Evolutionary conservation across 2,888 invertebrate genomes (phyloP).

Genomic region (Epinotia bilunana): DNA sequence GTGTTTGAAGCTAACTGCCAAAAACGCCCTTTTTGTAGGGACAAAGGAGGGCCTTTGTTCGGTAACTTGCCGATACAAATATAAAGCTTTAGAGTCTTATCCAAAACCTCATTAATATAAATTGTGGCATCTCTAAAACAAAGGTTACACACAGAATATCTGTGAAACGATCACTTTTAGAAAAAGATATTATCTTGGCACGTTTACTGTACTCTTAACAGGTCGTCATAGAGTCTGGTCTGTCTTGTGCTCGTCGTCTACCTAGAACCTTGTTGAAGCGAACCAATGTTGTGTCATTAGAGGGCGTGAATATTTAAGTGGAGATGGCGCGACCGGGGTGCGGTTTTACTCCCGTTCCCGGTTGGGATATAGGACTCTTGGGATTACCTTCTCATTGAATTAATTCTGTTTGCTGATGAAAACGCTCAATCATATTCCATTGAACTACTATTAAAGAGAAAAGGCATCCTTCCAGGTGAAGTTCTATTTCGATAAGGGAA

Average conservation of each 20-base stretch:
- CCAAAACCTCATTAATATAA: constrained; percentile 29
- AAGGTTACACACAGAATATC: constrained; percentile 41
- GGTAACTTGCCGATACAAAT: not conserved
- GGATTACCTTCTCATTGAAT: constrained; percentile 77
- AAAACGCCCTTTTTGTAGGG: constrained; percentile 18
- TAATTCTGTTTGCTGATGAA: constrained; percentile 72
- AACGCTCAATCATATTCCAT: constrained; percentile 60
- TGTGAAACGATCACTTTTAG: constrained; percentile 45
- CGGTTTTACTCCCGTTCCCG: constrained; percentile 64
- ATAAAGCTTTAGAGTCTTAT: not conserved
- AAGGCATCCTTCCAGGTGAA: constrained; percentile 19
- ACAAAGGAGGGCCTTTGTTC: too few relatives aligned
- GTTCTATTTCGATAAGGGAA: constrained; percentile 20
- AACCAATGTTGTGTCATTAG: constrained; percentile 76
- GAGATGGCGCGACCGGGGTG: constrained; percentile 69
- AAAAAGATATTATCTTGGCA: constrained; percentile 29
- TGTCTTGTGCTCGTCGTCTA: constrained; percentile 53
- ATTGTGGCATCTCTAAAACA: constrained; percentile 30
- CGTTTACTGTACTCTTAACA: constrained; percentile 24
- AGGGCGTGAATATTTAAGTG: constrained; percentile 80
- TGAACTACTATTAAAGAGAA: constrained; percentile 42
- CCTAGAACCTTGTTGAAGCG: constrained; percentile 69
- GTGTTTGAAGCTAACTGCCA: constrained; percentile 20
- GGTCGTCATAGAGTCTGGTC: constrained; percentile 51
- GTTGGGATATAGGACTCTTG: constrained; percentile 68